These are phyloP conservation scores for Drosophila prostipennis DNA, from an alignment of 2,888 invertebrate species.

Conservation along the genomic window DNA sequence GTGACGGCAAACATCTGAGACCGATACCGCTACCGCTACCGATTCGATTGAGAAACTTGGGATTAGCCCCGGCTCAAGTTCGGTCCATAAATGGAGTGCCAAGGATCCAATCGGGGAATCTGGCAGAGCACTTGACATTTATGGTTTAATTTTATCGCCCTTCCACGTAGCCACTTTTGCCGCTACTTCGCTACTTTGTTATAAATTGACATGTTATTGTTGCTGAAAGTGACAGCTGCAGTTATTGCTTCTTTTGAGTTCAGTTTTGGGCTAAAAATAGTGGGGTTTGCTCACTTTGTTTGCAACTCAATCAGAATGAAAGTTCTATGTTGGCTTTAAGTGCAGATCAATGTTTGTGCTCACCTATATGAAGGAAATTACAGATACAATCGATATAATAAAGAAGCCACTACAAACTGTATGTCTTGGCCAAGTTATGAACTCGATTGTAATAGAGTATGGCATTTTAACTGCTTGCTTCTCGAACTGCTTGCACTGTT, in stretches of 20 bases:
- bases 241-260: conserved; percentile 23
- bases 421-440: too few relatives aligned
- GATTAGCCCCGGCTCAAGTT: conserved; percentile 7
- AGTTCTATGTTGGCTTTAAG: neutral
- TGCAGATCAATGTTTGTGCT: too few relatives aligned
- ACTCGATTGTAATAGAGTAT: too few relatives aligned
- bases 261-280: conserved; percentile 3
- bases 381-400: too few relatives aligned
- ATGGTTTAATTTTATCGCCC: conserved; percentile 32
- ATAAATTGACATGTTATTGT: conserved; percentile 33
- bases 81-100: conserved; percentile 23
- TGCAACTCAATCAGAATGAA: neutral
- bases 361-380: too few relatives aligned
- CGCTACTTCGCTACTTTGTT: conserved; percentile 29
- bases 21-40: conserved; percentile 8
- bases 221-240: conserved; percentile 29
- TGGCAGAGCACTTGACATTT: conserved; percentile 28
- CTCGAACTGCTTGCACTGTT: neutral
- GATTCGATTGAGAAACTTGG: conserved; percentile 6
- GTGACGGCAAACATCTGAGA: conserved; percentile 30
- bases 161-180: conserved; percentile 14
- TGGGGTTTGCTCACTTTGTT: neutral
- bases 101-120: conserved; percentile 3
- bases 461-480: neutral
- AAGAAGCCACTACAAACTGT: too few relatives aligned